Percentiles rank a stretch among this genome's conserved stretches.
Evolutionary conservation across 2,113 vertebrate genomes (phyloP).

Genomic region (Amblyornis subalaris): DNA sequence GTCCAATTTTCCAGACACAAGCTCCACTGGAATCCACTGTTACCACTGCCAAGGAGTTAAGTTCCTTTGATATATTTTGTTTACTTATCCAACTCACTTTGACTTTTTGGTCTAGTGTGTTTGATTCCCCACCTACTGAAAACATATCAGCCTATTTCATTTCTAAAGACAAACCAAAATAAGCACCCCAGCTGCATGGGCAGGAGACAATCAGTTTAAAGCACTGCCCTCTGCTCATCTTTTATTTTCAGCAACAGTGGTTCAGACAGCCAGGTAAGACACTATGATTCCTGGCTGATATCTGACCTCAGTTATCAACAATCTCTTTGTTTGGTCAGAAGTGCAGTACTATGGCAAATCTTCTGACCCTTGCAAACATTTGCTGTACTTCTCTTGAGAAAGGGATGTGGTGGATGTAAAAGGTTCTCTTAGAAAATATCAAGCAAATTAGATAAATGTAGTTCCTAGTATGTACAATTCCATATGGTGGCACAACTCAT

Average conservation of each 20-base stretch:
- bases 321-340: neutral
- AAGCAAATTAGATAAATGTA: neutral
- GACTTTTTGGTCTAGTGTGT: neutral
- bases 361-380: neutral
- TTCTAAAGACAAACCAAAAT: neutral
- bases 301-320: neutral
- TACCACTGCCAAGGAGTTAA: slow-evolving; percentile 18
- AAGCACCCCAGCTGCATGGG: neutral
- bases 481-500: neutral
- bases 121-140: neutral
- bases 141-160: neutral
- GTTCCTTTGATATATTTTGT: slow-evolving; percentile 17
- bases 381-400: neutral
- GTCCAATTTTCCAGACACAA: slow-evolving; percentile 31
- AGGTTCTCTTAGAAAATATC: neutral
- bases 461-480: neutral
- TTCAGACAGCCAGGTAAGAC: neutral
- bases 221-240: neutral
- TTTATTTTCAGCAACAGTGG: neutral
- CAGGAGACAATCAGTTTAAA: neutral
- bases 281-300: neutral
- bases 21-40: slow-evolving; percentile 24
- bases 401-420: neutral
- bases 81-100: slow-evolving; percentile 5
- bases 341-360: neutral